Base-by-base conservation (phyloP, 2,888 invertebrate species). In the Phortica magna region DNA sequence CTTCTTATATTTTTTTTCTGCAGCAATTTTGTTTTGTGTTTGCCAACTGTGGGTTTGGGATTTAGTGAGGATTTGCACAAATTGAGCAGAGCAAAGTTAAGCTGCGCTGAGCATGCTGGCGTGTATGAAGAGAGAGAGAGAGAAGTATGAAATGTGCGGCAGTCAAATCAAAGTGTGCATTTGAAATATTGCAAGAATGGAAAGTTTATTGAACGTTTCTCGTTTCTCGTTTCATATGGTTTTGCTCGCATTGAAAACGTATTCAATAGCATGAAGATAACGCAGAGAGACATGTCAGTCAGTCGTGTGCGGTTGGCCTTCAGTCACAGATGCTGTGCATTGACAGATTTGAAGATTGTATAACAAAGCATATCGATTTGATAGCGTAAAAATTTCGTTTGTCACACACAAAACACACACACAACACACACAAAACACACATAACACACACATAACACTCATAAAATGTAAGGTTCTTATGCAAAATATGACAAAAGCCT, bases 141-240 rank as follows among this genome's bases (percentile, higher is more conserved):
- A 48, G 31, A 31, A 31, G 31, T 6, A 48, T 48, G 48, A 48
- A 48, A 48, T 48, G 7, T 48, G 48, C 48, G 10, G 48, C 48
- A 48, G 48, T 48, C 10, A 12, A 67, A 19, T 41, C 42, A 43
- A 42, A 19, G 10, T 12, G 31, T 71, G 53, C 31, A 22, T 43
- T 73, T 73, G 43, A 61, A 73, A 73, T n/a, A 61, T 65, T 39
- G 31, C 39, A 77, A 76, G 77, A 82, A 81, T 80, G 78, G 83
- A 80, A 84, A 81, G 84, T 82, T 80, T 83, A 83, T 88, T 86
- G 88, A 82, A 83, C 79, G 70, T 75, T 79, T 75, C 79, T 75
- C 79, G n/a, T n/a, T n/a, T n/a, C n/a, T n/a, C n/a, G n/a, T n/a
- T n/a, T 87, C 87, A 85, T 83, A 83, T 84, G 87, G 76, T 86